Conservation (phyloP, 2,888 invertebrate species). For the Dasysyrphus albostriatus region DNA sequence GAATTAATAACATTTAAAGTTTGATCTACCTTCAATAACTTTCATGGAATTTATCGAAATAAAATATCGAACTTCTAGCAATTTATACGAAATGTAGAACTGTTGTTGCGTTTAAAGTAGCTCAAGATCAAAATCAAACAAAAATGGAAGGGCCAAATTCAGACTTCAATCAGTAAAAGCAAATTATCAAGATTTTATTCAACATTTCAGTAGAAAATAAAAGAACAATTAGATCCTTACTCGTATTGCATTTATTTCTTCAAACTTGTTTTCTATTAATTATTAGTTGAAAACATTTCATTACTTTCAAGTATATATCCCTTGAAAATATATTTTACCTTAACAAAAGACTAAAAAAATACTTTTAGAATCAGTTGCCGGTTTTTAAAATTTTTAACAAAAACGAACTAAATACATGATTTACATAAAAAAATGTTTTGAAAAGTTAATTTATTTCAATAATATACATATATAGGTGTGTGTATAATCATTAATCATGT, state of each 20-base stretch:
- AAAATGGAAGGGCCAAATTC: too few relatives aligned
- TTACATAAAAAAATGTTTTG: conserved; percentile 1
- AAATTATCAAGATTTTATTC: too few relatives aligned
- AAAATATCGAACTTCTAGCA: too few relatives aligned
- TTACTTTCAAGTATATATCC: neutral
- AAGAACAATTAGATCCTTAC: neutral
- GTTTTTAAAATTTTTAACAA: conserved; percentile 2
- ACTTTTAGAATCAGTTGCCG: conserved; percentile 13
- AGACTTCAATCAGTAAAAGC: too few relatives aligned
- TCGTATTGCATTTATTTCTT: conserved; percentile 33
- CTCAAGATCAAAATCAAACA: too few relatives aligned
- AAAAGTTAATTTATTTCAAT: conserved; percentile 2
- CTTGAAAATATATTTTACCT: conserved; percentile 7
- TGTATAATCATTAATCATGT: conserved; percentile 3
- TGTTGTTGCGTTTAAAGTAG: too few relatives aligned
- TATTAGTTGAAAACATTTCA: neutral
- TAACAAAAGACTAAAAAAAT: conserved; percentile 3
- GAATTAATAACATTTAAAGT: neutral
- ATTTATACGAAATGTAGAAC: too few relatives aligned
- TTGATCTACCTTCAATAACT: neutral
- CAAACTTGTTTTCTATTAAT: neutral
- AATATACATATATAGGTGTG: neutral
- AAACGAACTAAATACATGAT: neutral
- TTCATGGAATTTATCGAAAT: too few relatives aligned
- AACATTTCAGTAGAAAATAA: neutral